phyloP scores from a whole-genome alignment of 2,888 invertebrate genomes.

The Prenolepis imparis region DNA sequence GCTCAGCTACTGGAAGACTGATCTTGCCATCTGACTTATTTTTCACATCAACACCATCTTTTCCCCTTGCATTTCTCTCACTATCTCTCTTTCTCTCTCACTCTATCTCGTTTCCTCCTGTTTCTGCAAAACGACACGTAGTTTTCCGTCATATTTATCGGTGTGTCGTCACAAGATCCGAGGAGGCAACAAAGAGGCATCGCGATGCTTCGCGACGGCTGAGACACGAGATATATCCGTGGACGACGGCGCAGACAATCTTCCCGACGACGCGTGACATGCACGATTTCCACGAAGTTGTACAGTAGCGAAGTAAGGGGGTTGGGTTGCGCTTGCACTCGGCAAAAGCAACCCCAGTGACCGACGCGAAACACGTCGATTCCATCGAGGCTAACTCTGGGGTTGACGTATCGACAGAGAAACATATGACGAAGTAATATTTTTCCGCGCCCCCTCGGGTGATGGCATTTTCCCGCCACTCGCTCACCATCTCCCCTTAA shows the following conservation, averaged over 20 bases:
- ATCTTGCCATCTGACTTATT: neutral
- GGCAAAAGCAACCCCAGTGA: conserved; percentile 59
- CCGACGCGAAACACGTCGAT: conserved; percentile 62
- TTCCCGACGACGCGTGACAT: conserved; percentile 47
- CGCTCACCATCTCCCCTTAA: conserved; percentile 42
- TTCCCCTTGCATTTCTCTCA: neutral
- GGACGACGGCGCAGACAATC: conserved; percentile 47
- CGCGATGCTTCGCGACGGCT: conserved; percentile 42
- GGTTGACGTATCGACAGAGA: conserved; percentile 76
- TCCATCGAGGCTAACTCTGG: conserved; percentile 65
- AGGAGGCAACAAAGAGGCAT: conserved; percentile 43
- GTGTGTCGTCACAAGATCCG: conserved; percentile 24
- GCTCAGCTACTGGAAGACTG: neutral
- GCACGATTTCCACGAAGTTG: conserved; percentile 52
- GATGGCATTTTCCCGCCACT: conserved; percentile 49
- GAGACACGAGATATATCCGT: conserved; percentile 51
- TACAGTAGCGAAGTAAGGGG: conserved; percentile 14
- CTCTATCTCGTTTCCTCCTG: neutral
- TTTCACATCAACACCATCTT: conserved; percentile 11
- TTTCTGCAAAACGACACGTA: conserved; percentile 39
- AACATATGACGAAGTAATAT: conserved; percentile 76
- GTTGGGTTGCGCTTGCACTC: conserved; percentile 54
- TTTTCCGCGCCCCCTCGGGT: conserved; percentile 62
- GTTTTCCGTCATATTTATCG: conserved; percentile 50
- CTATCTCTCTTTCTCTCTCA: neutral